Conservation (phyloP, 35 echinoderm and acorn worm genomes). For the Strongylocentrotus purpuratus region DNA sequence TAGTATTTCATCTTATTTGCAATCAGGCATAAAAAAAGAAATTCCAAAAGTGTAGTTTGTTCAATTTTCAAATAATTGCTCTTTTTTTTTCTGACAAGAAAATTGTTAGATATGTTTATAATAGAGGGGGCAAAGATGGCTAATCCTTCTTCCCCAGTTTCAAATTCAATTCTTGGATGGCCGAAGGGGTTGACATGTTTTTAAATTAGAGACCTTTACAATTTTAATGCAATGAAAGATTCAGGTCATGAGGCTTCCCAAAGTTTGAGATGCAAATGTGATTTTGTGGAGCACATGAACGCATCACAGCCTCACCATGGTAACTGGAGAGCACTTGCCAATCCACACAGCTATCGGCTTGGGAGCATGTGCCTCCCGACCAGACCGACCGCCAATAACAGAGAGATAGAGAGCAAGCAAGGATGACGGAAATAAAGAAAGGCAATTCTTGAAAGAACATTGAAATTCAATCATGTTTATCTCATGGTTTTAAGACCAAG, state of each 20-base stretch:
- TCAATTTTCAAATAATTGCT: not conserved
- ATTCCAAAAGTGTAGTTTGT: not conserved
- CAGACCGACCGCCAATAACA: not conserved
- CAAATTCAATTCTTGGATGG: too few species aligned
- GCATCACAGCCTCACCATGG: not conserved
- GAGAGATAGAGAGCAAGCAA: not conserved
- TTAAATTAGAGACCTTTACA: not conserved
- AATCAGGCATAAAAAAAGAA: not conserved
- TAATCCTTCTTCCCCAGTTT: too few species aligned
- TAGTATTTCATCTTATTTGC: not conserved
- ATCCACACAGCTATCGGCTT: constrained; percentile 1
- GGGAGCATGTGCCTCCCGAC: constrained; percentile 2
- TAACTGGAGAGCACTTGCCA: not conserved
- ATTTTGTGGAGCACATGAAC: not conserved
- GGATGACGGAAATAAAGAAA: not conserved
- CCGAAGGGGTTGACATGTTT: too few species aligned
- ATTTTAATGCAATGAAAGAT: not conserved
- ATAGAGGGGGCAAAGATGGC: too few species aligned
- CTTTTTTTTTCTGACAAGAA: not conserved
- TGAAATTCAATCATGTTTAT: constrained; percentile 19
- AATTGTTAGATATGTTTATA: not conserved
- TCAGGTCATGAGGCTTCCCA: not conserved
- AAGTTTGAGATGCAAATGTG: not conserved
- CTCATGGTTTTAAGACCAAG: not conserved
- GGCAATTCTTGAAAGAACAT: not conserved